Evolutionary conservation across 2,797 vertebrate species (phyloP).

Genomic region (Manis javanica): DNA sequence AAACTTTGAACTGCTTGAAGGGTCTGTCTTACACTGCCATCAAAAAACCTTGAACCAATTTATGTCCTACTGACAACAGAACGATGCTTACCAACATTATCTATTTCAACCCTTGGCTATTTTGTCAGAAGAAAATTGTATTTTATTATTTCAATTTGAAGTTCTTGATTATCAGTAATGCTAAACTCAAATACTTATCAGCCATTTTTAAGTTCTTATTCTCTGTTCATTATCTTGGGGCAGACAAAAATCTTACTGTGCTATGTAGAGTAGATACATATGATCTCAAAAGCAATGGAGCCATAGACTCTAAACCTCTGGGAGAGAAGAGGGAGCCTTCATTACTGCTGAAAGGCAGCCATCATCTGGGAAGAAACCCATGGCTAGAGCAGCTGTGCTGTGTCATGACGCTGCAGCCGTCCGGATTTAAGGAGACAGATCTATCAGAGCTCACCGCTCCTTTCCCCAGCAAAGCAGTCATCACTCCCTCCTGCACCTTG

Average conservation of each 20-base stretch:
- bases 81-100: not conserved
- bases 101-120: conserved; percentile 31
- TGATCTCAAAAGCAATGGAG: not conserved
- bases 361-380: not conserved
- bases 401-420: not conserved
- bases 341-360: conserved; percentile 8
- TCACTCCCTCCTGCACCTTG: not conserved
- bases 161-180: conserved; percentile 15
- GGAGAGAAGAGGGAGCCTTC: conserved; percentile 10
- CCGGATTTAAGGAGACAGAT: conserved; percentile 6
- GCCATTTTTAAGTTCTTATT: conserved; percentile 10
- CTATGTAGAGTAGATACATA: not conserved
- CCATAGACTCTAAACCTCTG: not conserved
- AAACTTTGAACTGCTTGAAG: conserved; percentile 32
- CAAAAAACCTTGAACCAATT: conserved; percentile 14
- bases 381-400: not conserved
- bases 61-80: not conserved
- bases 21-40: conserved; percentile 2
- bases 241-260: conserved; percentile 10
- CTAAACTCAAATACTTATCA: not conserved
- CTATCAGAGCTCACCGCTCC: not conserved
- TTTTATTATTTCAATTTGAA: not conserved
- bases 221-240: not conserved
- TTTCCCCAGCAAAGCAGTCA: not conserved
- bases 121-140: conserved; percentile 15